Percentiles rank a stretch among this genome's conserved stretches.
phyloP scores from a whole-genome alignment of 2,888 invertebrate species.

The Caenorhabditis plicata region DNA sequence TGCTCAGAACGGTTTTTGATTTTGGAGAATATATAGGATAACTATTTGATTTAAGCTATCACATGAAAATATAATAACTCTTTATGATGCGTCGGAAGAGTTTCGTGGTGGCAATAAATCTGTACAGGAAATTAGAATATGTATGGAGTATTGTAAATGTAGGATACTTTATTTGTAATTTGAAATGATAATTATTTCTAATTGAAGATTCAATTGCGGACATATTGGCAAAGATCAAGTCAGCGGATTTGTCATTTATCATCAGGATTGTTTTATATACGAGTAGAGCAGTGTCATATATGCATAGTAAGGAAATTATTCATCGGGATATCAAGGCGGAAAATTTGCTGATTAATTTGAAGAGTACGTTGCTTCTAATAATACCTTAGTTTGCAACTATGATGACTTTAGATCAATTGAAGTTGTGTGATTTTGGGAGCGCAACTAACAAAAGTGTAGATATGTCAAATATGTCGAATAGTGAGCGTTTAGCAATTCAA shows the following conservation, averaged over 20 bases:
- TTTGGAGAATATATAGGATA: neutral
- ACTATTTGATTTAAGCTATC: slow-evolving; percentile 4
- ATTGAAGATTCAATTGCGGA: slow-evolving; percentile 30
- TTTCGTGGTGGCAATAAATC: slow-evolving; percentile 10
- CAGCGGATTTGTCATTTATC: slow-evolving; percentile 18
- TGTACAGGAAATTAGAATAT: slow-evolving; percentile 27
- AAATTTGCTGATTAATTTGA: slow-evolving; percentile 29
- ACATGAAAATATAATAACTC: slow-evolving; percentile 27
- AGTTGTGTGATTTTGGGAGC: slow-evolving; percentile 36
- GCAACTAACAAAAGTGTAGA: slow-evolving; percentile 26
- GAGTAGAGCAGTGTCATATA: slow-evolving; percentile 16
- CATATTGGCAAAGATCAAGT: slow-evolving; percentile 22
- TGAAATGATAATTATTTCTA: neutral
- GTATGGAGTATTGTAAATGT: slow-evolving; percentile 32
- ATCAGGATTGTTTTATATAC: slow-evolving; percentile 21
- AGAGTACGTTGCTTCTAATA: slow-evolving; percentile 10
- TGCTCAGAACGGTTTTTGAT: slow-evolving; percentile 13
- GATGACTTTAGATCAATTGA: slow-evolving; percentile 12
- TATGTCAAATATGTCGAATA: slow-evolving; percentile 19
- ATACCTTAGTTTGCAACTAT: neutral
- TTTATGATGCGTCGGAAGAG: slow-evolving; percentile 24
- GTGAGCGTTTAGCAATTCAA: slow-evolving; percentile 19
- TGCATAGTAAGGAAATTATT: slow-evolving; percentile 18
- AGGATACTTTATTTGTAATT: neutral
- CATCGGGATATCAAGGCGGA: slow-evolving; percentile 36